Conservation (phyloP, 2,797 vertebrate genomes). For the Pangasius djambal region DNA sequence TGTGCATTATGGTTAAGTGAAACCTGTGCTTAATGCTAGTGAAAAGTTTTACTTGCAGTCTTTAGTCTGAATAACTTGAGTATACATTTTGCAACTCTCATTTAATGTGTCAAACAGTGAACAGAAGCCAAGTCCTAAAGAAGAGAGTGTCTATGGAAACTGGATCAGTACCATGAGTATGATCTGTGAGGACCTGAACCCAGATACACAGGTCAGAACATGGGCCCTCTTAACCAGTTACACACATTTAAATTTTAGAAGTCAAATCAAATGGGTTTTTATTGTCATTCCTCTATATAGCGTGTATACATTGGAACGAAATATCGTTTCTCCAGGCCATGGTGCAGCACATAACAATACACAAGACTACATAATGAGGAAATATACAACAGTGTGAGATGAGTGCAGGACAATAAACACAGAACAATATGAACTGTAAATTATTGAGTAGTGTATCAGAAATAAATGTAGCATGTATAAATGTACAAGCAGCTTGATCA, state of each 20-base stretch:
- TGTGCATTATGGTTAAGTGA: neutral
- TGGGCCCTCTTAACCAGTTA: neutral
- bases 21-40: neutral
- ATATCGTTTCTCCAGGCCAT: neutral
- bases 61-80: neutral
- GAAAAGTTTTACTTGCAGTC: neutral
- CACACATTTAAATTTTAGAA: neutral
- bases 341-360: neutral
- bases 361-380: neutral
- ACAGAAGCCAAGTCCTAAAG: conserved; percentile 64
- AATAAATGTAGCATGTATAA: neutral
- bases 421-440: neutral
- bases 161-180: conserved; percentile 76
- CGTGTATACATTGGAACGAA: neutral
- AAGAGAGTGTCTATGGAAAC: conserved; percentile 76
- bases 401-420: neutral
- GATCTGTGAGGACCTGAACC: conserved; percentile 72
- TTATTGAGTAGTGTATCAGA: neutral
- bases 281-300: neutral
- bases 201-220: conserved; percentile 60
- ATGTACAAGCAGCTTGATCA: neutral
- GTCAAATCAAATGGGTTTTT: neutral
- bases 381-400: neutral
- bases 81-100: neutral
- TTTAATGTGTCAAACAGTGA: conserved; percentile 53